These are phyloP conservation scores for Semaprochilodus insignis DNA, from an alignment of 2,797 vertebrate species.

Conservation along the genomic window DNA sequence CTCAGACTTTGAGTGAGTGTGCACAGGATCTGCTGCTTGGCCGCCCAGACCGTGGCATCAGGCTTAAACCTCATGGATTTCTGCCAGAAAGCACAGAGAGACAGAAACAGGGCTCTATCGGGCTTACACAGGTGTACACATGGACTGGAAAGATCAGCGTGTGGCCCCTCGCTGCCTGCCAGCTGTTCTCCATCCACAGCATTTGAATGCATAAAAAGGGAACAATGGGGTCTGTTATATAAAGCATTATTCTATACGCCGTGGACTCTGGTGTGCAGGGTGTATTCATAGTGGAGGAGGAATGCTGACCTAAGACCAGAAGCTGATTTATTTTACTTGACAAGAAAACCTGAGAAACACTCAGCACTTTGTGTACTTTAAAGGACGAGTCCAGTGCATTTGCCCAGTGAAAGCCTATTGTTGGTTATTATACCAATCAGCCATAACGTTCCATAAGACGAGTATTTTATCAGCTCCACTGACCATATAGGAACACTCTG, in stretches of 20 bases:
- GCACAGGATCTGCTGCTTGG: conserved; percentile 87
- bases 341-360: too few relatives aligned
- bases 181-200: neutral
- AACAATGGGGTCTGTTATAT: neutral
- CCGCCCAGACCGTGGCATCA: conserved; percentile 86
- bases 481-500: too few relatives aligned
- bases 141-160: neutral
- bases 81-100: conserved; percentile 67
- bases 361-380: too few relatives aligned
- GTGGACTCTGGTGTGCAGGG: neutral
- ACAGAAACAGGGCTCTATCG: conserved; percentile 30
- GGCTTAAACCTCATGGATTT: conserved; percentile 87
- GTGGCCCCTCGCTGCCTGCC: neutral
- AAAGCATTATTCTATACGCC: conserved; percentile 5
- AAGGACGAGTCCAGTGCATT: too few relatives aligned
- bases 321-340: neutral
- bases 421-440: too few relatives aligned
- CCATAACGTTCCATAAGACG: too few relatives aligned
- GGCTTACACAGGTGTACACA: conserved; percentile 37
- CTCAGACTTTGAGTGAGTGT: conserved; percentile 86
- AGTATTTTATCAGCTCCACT: too few relatives aligned
- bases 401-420: too few relatives aligned
- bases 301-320: neutral
- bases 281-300: neutral
- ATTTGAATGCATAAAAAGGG: neutral